phyloP scores from a whole-genome alignment of 2,113 vertebrate species.

The Pithys albifrons region DNA sequence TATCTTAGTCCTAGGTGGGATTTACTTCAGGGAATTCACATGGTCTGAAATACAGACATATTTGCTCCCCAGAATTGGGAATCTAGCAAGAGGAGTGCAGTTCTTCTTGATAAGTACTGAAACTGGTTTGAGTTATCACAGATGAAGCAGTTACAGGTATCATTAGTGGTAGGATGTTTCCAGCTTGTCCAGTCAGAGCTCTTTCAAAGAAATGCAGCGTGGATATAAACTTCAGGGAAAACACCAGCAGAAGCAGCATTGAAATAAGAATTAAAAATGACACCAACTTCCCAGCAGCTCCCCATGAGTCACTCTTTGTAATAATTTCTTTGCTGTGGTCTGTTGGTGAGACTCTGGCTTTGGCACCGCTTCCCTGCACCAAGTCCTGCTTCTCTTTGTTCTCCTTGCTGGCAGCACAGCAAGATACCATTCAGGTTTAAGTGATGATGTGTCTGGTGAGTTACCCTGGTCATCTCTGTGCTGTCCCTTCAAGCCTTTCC shows the following conservation, averaged over 20 bases:
- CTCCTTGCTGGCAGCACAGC: neutral
- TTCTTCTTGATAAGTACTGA: neutral
- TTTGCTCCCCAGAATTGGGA: neutral
- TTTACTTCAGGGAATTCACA: neutral
- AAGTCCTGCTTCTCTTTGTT: neutral
- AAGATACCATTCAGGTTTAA: neutral
- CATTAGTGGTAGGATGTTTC: neutral
- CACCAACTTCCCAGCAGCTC: neutral
- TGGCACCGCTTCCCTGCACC: neutral
- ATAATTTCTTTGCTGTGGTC: neutral
- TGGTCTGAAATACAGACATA: neutral
- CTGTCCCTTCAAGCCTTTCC: neutral
- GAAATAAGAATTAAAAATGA: neutral
- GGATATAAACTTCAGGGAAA: neutral
- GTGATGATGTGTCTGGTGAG: accelerated
- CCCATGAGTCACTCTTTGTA: neutral
- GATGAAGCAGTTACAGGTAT: neutral
- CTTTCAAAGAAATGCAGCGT: neutral
- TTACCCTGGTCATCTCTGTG: neutral
- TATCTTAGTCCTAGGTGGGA: neutral
- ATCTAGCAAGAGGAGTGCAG: neutral
- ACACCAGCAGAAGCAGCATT: neutral
- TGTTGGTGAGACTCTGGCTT: neutral
- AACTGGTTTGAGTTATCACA: neutral
- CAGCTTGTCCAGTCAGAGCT: neutral